Base-by-base conservation (phyloP, 2,888 invertebrate species). In the Epirrita christyi region DNA sequence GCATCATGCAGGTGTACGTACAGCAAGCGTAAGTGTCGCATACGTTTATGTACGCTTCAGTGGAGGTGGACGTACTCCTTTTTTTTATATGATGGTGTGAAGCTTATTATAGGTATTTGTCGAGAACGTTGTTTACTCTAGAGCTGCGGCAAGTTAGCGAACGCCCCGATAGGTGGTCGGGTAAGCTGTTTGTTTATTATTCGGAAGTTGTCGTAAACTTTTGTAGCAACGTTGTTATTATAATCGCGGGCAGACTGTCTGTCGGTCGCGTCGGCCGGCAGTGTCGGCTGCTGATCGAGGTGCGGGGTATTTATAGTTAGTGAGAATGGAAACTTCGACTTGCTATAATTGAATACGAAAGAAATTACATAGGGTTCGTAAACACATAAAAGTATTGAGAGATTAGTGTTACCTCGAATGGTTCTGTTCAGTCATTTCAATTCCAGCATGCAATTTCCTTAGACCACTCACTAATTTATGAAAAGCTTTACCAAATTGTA, bases 221-320 rank as follows among this genome's bases (percentile, higher is more conserved):
- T 54, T 48, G 40, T 60, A 55, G 61, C 56, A 61, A 54, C 38
- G 11, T 68, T 68, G 63, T 67, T 64, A 63, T 59, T 52, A 56
- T 66, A 66, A 70, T 69, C 57, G 55, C 58, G 48, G 61, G 50
- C 63, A 65, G 68, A 69, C 68, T 54, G 61, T 55, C 51, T 59
- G 64, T 48, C 63, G 55, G 47, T 4, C 21, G 43, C 52, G 42
- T 13, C 34, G 5, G 29, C 28, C n/a, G n/a, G n/a, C n/a, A n/a
- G n/a, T 4, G 36, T 36, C 50, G n/a, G 29, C 42, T 28, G 46
- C 45, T 13, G 49, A 42, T 49, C 32, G 38, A 28, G 28, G 13
- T n/a, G 40, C 45, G 2, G 34, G 14, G 6, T 59, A 48, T 57
- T 50, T 58, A 58, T 49, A 50, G 42, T 44, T 13, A 29, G 29